phyloP scores from a whole-genome alignment of 1,140 invertebrate genomes.

The Wasmannia auropunctata region DNA sequence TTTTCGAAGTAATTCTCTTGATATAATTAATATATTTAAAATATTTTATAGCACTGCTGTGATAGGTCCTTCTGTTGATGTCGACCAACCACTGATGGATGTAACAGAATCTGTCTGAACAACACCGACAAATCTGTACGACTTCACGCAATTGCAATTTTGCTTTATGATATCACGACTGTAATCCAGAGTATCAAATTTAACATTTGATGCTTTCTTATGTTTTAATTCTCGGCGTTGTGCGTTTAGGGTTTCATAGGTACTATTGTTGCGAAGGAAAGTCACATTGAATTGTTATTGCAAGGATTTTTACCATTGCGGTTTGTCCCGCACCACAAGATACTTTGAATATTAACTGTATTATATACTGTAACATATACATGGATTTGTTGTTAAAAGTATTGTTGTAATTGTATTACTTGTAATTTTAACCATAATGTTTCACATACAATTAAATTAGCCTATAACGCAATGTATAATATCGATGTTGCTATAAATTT shows the following conservation, averaged over 20 bases:
- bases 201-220: slow-evolving; percentile 13
- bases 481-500: slow-evolving; percentile 35
- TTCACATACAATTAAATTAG: slow-evolving; percentile 26
- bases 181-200: slow-evolving; percentile 29
- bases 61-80: slow-evolving; percentile 81
- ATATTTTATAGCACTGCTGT: slow-evolving; percentile 84
- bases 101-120: slow-evolving; percentile 74
- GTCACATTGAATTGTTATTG: slow-evolving; percentile 23
- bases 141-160: slow-evolving; percentile 21
- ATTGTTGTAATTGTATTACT: slow-evolving; percentile 30
- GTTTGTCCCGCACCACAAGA: slow-evolving; percentile 4
- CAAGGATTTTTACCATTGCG: slow-evolving; percentile 10
- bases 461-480: neutral
- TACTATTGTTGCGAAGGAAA: neutral
- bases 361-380: slow-evolving; percentile 48
- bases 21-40: slow-evolving; percentile 42
- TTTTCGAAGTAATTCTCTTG: neutral
- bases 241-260: neutral
- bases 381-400: slow-evolving; percentile 42
- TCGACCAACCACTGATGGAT: slow-evolving; percentile 80
- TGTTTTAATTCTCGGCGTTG: neutral
- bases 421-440: slow-evolving; percentile 44
- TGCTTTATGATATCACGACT: neutral
- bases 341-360: slow-evolving; percentile 44
- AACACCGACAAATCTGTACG: neutral